Conservation (phyloP, 1,140 invertebrate genomes). For the Tenebrio molitor region DNA sequence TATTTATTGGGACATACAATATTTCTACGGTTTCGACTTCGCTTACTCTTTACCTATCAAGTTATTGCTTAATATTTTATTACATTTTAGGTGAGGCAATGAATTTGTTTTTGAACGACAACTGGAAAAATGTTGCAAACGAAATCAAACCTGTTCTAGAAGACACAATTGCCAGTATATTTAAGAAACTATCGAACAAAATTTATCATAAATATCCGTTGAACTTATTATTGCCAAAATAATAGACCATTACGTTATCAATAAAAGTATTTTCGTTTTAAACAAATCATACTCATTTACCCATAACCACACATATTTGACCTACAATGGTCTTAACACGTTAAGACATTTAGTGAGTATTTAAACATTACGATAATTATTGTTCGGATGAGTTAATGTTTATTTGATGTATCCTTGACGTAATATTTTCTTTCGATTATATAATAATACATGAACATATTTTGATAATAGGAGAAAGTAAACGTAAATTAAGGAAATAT, state of each 20-base stretch:
- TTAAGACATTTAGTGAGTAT: too few relatives aligned
- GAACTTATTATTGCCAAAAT: conserved; percentile 60
- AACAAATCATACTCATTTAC: too few relatives aligned
- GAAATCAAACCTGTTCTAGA: conserved; percentile 73
- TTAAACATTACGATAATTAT: not conserved
- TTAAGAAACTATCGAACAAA: conserved; percentile 73
- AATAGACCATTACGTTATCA: conserved; percentile 38
- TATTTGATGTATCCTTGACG: conserved; percentile 27
- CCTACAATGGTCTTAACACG: too few relatives aligned
- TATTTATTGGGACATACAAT: too few relatives aligned
- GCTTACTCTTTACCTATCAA: not conserved
- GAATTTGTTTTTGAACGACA: conserved; percentile 74
- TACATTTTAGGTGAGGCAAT: conserved; percentile 70
- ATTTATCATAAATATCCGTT: conserved; percentile 66
- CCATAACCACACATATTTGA: too few relatives aligned
- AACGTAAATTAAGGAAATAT: conserved; percentile 27
- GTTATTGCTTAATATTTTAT: too few relatives aligned
- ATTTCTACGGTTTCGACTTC: too few relatives aligned
- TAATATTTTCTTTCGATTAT: conserved; percentile 16
- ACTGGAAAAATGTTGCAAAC: conserved; percentile 73
- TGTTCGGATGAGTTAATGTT: conserved; percentile 6
- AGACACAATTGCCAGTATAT: conserved; percentile 68
- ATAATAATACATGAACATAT: conserved; percentile 15
- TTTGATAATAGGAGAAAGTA: conserved; percentile 36
- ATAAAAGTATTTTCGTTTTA: too few relatives aligned